Evolutionary conservation across 2,888 invertebrate species (phyloP).

Genomic region (Anoncus sp.): DNA sequence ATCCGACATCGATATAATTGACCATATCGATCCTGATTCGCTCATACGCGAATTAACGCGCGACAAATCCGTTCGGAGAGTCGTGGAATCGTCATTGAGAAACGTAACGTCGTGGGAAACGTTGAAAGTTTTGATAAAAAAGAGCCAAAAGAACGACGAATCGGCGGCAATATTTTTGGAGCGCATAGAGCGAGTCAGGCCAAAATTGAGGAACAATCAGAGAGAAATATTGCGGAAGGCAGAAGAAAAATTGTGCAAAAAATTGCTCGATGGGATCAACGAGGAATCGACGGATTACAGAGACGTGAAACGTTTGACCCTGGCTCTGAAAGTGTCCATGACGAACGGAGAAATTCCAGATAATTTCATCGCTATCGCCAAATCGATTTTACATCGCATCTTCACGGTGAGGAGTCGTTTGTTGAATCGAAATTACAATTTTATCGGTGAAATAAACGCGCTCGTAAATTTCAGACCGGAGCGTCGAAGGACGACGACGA

Average conservation of each 20-base stretch:
- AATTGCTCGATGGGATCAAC: slow-evolving; percentile 64
- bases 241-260: slow-evolving; percentile 70
- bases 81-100: slow-evolving; percentile 71
- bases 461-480: slow-evolving; percentile 61
- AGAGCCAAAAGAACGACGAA: slow-evolving; percentile 54
- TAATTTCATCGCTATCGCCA: slow-evolving; percentile 64
- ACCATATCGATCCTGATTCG: slow-evolving; percentile 68
- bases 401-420: slow-evolving; percentile 65
- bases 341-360: slow-evolving; percentile 66
- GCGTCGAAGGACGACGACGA: slow-evolving; percentile 40
- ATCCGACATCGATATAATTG: slow-evolving; percentile 70
- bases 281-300: slow-evolving; percentile 62
- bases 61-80: slow-evolving; percentile 63
- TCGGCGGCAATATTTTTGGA: slow-evolving; percentile 69
- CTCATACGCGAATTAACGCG: slow-evolving; percentile 66
- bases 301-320: slow-evolving; percentile 71
- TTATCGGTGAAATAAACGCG: too few relatives aligned
- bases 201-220: slow-evolving; percentile 69
- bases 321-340: slow-evolving; percentile 70
- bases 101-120: slow-evolving; percentile 63
- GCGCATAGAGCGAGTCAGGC: slow-evolving; percentile 71
- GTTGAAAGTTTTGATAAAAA: slow-evolving; percentile 64
- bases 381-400: slow-evolving; percentile 66
- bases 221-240: slow-evolving; percentile 71
- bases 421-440: too few relatives aligned